Conservation (phyloP, 2,113 vertebrate genomes). For the Chloropsis hardwickii region DNA sequence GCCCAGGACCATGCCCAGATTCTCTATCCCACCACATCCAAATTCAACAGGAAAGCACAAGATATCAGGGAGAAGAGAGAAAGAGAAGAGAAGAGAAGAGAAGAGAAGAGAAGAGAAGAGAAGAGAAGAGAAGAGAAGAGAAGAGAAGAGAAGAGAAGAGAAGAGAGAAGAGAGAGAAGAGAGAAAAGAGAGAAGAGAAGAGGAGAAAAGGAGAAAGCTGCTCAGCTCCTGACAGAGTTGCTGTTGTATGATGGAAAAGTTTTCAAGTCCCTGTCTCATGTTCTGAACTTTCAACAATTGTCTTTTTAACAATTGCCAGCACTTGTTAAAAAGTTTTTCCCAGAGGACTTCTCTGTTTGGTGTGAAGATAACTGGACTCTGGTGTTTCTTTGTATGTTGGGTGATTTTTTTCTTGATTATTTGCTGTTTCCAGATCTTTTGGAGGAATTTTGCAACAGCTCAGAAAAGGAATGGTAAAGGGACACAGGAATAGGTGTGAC, state of each 20-base stretch:
- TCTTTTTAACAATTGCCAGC: neutral
- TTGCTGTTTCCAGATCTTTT: neutral
- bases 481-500: neutral
- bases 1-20: neutral
- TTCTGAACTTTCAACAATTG: neutral
- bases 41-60: neutral
- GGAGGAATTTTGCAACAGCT: neutral
- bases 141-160: neutral
- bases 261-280: fast-evolving
- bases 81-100: neutral
- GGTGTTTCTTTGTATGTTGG: neutral
- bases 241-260: neutral
- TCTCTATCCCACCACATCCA: neutral
- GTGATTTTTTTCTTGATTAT: neutral
- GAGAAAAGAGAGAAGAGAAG: neutral
- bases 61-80: neutral
- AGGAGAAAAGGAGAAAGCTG: neutral
- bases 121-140: neutral
- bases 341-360: neutral
- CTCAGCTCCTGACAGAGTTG: neutral
- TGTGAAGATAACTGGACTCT: neutral
- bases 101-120: too few species aligned
- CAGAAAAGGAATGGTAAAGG: neutral
- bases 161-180: too few species aligned
- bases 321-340: neutral